These are phyloP conservation scores for Lathronympha strigana DNA, from an alignment of 2,888 invertebrate genomes.

Conservation along the genomic window DNA sequence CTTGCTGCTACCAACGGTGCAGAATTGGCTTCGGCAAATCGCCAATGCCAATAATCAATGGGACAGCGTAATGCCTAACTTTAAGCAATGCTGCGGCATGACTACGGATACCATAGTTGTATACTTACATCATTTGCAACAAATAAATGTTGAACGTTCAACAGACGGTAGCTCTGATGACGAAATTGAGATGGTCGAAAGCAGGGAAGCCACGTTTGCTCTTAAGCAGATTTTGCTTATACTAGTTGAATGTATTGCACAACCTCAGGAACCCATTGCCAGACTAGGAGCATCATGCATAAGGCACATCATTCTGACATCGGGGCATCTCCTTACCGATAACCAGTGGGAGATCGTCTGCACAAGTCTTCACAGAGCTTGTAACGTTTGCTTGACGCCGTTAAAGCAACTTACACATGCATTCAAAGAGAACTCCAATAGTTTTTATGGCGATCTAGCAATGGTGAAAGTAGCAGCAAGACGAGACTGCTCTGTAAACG, in stretches of 20 bases:
- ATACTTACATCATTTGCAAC: conserved; percentile 90
- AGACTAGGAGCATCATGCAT: conserved; percentile 96
- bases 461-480: conserved; percentile 97
- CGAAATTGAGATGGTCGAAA: conserved; percentile 83
- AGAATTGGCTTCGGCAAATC: conserved; percentile 94
- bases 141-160: conserved; percentile 78
- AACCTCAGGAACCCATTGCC: conserved; percentile 95
- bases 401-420: conserved; percentile 94
- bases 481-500: conserved; percentile 92
- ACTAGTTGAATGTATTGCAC: conserved; percentile 95
- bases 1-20: conserved; percentile 94
- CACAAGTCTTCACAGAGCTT: conserved; percentile 91
- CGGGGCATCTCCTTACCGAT: conserved; percentile 91
- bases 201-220: conserved; percentile 87
- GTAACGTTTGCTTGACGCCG: conserved; percentile 93
- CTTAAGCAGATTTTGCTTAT: conserved; percentile 93
- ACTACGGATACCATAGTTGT: conserved; percentile 96
- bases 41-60: conserved; percentile 88
- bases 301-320: conserved; percentile 92
- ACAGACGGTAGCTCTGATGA: conserved; percentile 70
- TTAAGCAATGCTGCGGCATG: conserved; percentile 97
- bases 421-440: conserved; percentile 95
- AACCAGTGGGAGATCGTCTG: conserved; percentile 95
- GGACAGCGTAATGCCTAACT: conserved; percentile 93
- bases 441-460: conserved; percentile 96